Conservation (phyloP, 2,113 vertebrate species). For the Myotis yumanensis region DNA sequence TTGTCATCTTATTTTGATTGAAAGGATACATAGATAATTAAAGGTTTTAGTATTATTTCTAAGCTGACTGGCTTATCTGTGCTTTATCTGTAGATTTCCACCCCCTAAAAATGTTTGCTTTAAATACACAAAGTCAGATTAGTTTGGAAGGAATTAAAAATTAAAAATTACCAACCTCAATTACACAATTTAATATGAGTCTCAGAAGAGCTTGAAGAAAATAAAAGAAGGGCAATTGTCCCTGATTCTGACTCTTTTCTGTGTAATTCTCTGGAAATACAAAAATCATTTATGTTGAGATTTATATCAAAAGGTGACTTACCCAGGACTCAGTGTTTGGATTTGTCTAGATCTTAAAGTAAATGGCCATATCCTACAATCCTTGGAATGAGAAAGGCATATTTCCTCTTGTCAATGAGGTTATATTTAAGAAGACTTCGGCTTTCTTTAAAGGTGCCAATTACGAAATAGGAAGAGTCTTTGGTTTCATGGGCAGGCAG, state of each 20-base stretch:
- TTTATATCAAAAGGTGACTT: not conserved
- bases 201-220: not conserved
- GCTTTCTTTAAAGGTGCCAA: not conserved
- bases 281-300: not conserved
- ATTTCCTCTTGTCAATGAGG: not conserved
- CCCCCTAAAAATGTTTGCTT: not conserved
- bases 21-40: slow-evolving; percentile 44
- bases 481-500: not conserved
- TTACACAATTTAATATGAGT: not conserved
- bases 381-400: not conserved
- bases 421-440: not conserved
- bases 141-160: not conserved
- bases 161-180: not conserved
- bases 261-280: not conserved
- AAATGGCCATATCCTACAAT: not conserved
- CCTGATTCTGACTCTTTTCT: not conserved
- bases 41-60: slow-evolving; percentile 54
- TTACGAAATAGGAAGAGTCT: not conserved
- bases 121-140: slow-evolving; percentile 20
- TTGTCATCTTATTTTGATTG: slow-evolving; percentile 33
- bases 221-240: not conserved
- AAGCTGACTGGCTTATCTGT: slow-evolving; percentile 47
- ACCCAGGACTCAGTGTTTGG: not conserved
- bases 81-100: not conserved
- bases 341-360: not conserved